A percentile compares a stretch with the other conserved stretches of the same genome.
These are phyloP conservation scores for Netelia melanura DNA, from an alignment of 2,888 invertebrate species.

Conservation along the genomic window DNA sequence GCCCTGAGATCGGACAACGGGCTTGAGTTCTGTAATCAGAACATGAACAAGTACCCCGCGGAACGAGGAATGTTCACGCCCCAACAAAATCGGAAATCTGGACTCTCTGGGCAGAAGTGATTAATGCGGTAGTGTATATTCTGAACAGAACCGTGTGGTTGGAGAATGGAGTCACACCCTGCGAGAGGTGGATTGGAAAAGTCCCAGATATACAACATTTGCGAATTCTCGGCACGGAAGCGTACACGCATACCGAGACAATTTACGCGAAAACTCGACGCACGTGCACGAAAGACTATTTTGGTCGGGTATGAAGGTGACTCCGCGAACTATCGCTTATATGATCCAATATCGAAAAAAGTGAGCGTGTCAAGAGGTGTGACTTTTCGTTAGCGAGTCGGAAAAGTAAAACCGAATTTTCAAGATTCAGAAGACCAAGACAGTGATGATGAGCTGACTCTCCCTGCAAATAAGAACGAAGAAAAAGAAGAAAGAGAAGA, in stretches of 20 bases:
- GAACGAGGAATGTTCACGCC: constrained; percentile 49
- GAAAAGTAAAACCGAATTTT: not conserved
- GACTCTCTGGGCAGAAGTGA: constrained; percentile 24
- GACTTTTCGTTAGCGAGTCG: not conserved
- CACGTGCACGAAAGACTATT: not conserved
- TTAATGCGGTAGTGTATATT: constrained; percentile 71
- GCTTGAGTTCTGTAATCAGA: constrained; percentile 18
- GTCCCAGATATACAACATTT: not conserved
- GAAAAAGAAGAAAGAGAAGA: no score
- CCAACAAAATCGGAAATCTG: constrained; percentile 51
- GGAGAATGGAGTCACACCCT: constrained; percentile 5
- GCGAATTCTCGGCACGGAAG: constrained; percentile 7
- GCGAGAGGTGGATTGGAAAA: constrained; percentile 9
- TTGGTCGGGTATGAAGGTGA: constrained; percentile 11
- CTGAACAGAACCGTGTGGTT: constrained; percentile 11
- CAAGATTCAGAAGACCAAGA: no score
- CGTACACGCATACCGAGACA: not conserved
- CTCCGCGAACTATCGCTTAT: constrained; percentile 62
- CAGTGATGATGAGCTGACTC: no score
- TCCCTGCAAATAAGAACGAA: no score
- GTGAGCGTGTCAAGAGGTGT: constrained; percentile 11
- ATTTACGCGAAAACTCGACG: not conserved
- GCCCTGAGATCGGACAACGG: constrained; percentile 10
- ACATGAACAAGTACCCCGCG: constrained; percentile 33
- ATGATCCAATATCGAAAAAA: constrained; percentile 57